These are phyloP conservation scores for Prietella phreatophila DNA, from an alignment of 2,113 vertebrate genomes.

Conservation along the genomic window DNA sequence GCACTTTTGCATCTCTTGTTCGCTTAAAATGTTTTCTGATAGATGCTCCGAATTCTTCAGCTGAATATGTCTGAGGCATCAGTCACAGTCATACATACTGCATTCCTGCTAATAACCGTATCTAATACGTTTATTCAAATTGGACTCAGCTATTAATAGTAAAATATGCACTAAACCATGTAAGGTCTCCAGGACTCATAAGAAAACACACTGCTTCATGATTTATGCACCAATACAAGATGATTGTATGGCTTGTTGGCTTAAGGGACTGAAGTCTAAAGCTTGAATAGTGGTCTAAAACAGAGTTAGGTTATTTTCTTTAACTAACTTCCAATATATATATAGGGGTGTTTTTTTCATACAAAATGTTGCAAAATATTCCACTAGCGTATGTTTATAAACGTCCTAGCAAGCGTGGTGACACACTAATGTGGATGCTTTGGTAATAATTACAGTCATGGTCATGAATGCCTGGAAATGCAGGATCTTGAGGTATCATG, in stretches of 20 bases:
- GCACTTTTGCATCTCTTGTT: neutral
- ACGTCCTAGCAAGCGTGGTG: neutral
- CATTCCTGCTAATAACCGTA: neutral
- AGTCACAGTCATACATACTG: neutral
- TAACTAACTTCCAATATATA: neutral
- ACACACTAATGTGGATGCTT: neutral
- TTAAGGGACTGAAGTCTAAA: conserved; percentile 2
- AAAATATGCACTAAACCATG: neutral
- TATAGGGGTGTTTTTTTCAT: neutral
- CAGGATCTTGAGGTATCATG: conserved; percentile 10
- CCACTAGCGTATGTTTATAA: conserved; percentile 3
- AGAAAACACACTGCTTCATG: neutral
- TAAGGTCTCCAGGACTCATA: neutral
- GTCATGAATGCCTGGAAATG: conserved; percentile 15
- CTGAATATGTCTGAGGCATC: neutral
- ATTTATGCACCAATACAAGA: neutral
- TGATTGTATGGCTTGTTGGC: neutral
- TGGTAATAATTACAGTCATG: conserved; percentile 4
- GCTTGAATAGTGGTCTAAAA: neutral
- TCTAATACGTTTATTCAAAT: neutral
- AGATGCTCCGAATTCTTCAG: neutral
- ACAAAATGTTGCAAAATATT: neutral
- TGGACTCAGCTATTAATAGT: neutral
- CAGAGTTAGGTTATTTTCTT: neutral
- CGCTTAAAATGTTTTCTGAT: neutral